These are phyloP conservation scores for Rallus crepitans DNA, from an alignment of 2,797 vertebrate species.

Conservation along the genomic window DNA sequence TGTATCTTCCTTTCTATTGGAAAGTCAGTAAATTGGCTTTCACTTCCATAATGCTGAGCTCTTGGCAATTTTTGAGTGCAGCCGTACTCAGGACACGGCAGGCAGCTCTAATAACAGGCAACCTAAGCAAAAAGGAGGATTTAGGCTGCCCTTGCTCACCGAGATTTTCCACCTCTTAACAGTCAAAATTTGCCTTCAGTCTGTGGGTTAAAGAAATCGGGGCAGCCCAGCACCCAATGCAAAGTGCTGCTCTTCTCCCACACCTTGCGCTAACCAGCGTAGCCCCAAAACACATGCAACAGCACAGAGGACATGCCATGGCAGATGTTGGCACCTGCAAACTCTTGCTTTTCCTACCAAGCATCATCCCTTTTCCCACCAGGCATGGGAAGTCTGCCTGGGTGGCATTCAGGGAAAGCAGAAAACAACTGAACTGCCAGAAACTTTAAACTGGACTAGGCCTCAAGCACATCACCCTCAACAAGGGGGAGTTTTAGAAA, in stretches of 20 bases:
- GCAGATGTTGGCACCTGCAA: not conserved
- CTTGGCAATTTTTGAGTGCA: conserved; percentile 1
- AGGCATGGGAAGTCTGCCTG: not conserved
- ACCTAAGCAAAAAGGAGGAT: conserved; percentile 14
- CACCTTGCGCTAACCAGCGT: not conserved
- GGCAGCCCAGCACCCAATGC: not conserved
- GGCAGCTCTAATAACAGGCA: not conserved
- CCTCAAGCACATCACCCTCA: not conserved
- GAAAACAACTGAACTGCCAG: not conserved
- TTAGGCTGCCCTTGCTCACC: not conserved
- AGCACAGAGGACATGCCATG: accelerated
- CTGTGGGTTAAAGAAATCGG: not conserved
- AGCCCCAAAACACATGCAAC: not conserved
- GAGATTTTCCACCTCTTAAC: not conserved
- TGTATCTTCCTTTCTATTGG: conserved; percentile 21
- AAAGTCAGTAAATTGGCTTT: conserved; percentile 34
- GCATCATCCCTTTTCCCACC: not conserved
- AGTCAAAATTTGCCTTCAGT: not conserved
- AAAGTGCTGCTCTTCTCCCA: not conserved
- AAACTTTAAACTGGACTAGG: not conserved
- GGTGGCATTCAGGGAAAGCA: not conserved
- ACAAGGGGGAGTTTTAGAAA: conserved; percentile 12
- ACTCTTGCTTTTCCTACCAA: not conserved
- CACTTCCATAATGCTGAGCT: conserved; percentile 13
- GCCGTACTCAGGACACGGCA: not conserved